These are phyloP conservation scores for Pseudocheirus occidentalis DNA, from an alignment of 2,797 vertebrate species.

Conservation along the genomic window DNA sequence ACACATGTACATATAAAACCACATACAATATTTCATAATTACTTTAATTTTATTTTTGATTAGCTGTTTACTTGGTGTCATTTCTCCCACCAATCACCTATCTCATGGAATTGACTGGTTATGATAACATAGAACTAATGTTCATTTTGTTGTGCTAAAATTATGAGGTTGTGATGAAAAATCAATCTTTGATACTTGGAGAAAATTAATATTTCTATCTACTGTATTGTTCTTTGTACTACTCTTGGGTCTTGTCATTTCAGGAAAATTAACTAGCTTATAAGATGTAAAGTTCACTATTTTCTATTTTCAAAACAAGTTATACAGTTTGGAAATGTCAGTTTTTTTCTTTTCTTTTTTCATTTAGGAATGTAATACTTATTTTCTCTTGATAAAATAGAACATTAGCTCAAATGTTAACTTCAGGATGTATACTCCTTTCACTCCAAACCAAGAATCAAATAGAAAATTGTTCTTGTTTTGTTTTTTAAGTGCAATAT, in stretches of 20 bases:
- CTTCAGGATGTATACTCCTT: neutral
- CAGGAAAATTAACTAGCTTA: neutral
- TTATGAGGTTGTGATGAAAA: neutral
- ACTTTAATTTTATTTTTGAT: neutral
- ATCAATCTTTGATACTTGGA: neutral
- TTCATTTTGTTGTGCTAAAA: neutral
- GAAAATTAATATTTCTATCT: neutral
- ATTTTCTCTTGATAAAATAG: neutral
- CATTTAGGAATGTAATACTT: neutral
- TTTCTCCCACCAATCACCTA: neutral
- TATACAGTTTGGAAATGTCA: neutral
- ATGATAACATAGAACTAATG: neutral
- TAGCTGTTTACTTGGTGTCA: neutral
- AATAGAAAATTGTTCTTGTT: slow-evolving; percentile 46
- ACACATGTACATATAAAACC: too few relatives aligned
- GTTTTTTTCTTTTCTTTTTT: neutral
- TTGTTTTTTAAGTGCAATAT: neutral
- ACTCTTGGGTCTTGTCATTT: neutral
- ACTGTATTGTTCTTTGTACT: neutral
- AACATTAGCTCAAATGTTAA: neutral
- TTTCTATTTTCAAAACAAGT: slow-evolving; percentile 36
- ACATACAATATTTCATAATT: neutral
- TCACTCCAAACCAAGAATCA: slow-evolving; percentile 29
- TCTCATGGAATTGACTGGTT: neutral
- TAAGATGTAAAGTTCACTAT: neutral